Percentiles rank a stretch among this genome's conserved stretches.
phyloP scores from a whole-genome alignment of 2,888 invertebrate species.

The Apamea crenata region DNA sequence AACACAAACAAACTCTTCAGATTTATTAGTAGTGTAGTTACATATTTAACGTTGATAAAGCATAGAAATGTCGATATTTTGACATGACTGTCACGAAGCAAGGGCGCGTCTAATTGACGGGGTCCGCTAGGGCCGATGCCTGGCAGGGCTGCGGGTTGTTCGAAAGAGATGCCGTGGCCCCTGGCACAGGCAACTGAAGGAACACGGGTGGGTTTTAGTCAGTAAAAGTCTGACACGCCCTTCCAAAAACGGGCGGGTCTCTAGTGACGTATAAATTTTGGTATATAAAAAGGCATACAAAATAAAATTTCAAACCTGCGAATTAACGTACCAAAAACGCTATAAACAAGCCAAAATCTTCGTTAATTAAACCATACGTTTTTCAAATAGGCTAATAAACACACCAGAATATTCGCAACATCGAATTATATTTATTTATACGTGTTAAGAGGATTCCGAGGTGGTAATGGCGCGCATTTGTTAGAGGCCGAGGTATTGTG shows the following conservation, averaged over 20 bases:
- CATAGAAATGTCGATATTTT: neutral
- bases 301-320: neutral
- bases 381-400: conserved; percentile 57
- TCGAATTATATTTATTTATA: conserved; percentile 74
- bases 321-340: conserved; percentile 14
- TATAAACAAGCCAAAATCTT: conserved; percentile 23
- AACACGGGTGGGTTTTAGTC: too few relatives aligned
- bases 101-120: too few relatives aligned
- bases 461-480: conserved; percentile 46
- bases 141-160: too few relatives aligned
- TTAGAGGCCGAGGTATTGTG: conserved; percentile 45
- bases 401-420: conserved; percentile 52
- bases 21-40: too few relatives aligned
- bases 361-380: conserved; percentile 51
- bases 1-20: too few relatives aligned
- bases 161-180: too few relatives aligned
- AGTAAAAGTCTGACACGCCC: too few relatives aligned
- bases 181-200: too few relatives aligned
- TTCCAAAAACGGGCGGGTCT: too few relatives aligned
- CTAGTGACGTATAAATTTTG: neutral
- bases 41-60: neutral
- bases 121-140: too few relatives aligned
- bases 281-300: neutral
- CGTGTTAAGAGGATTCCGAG: conserved; percentile 59
- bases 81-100: neutral